phyloP scores from a whole-genome alignment of 2,113 vertebrate species.

The Pundamilia nyererei region DNA sequence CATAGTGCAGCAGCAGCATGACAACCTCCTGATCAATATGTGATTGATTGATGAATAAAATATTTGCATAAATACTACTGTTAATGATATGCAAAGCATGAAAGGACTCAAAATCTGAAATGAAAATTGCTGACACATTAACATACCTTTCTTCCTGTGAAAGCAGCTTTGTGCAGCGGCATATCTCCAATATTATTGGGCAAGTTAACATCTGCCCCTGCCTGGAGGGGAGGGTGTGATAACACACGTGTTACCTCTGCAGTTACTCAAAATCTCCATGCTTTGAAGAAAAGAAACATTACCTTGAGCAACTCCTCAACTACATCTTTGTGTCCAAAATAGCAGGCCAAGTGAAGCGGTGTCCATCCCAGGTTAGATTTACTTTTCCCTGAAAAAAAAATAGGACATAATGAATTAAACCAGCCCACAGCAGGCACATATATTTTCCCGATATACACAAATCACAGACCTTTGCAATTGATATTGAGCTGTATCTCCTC shows the following conservation, averaged over 20 bases:
- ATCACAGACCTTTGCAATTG: constrained; percentile 87
- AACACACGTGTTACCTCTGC: neutral
- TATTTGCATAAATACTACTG: constrained; percentile 4
- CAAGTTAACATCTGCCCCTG: constrained; percentile 85
- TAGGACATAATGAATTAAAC: neutral
- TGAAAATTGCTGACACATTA: neutral
- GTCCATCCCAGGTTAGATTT: constrained; percentile 95
- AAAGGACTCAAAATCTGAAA: neutral
- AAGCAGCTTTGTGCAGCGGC: constrained; percentile 90
- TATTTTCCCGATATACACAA: fast-evolving
- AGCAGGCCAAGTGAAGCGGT: constrained; percentile 92
- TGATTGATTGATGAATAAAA: constrained; percentile 16
- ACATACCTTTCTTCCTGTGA: constrained; percentile 89
- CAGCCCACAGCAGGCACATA: fast-evolving
- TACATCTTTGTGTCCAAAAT: constrained; percentile 89
- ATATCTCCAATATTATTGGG: constrained; percentile 93
- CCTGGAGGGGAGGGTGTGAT: constrained; percentile 60
- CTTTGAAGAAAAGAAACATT: neutral
- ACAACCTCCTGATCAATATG: constrained; percentile 82
- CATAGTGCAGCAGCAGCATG: constrained; percentile 86
- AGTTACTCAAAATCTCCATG: neutral
- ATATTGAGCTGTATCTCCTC: constrained; percentile 79
- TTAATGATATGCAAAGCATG: neutral
- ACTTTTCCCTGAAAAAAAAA: constrained; percentile 78
- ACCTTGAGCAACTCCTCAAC: constrained; percentile 91